Evolutionary conservation across 2,888 invertebrate genomes (phyloP).

Genomic region (Periphyllus acericola): DNA sequence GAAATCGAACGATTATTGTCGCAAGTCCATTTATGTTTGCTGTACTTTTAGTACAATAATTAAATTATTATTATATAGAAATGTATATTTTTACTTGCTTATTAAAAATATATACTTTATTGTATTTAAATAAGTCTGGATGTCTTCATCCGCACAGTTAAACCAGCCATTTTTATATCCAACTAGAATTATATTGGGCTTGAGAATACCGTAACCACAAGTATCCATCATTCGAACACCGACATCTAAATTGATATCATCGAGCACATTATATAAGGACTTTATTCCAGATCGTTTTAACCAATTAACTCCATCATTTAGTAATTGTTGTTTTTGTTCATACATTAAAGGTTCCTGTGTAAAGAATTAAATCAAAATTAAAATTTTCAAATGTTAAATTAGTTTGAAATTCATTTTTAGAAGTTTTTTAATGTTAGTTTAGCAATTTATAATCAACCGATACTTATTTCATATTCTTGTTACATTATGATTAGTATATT

Average conservation of each 20-base stretch:
- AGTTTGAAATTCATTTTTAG: too few relatives aligned
- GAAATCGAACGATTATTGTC: constrained; percentile 21
- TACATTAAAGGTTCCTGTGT: background rate
- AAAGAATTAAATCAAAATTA: background rate
- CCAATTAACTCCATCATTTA: constrained; percentile 29
- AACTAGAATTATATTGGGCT: constrained; percentile 92
- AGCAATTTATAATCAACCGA: too few relatives aligned
- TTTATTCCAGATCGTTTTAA: constrained; percentile 77
- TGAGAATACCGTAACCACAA: constrained; percentile 91
- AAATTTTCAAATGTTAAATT: too few relatives aligned
- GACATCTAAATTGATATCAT: constrained; percentile 79
- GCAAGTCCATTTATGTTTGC: constrained; percentile 16
- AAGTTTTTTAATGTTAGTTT: too few relatives aligned
- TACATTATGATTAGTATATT: too few relatives aligned
- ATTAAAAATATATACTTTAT: constrained; percentile 75
- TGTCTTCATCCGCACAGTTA: constrained; percentile 77
- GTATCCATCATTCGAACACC: constrained; percentile 88
- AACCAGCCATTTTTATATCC: constrained; percentile 96
- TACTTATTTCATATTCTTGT: too few relatives aligned
- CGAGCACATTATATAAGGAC: constrained; percentile 88
- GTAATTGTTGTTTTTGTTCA: constrained; percentile 12
- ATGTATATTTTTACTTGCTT: background rate
- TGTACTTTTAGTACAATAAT: constrained; percentile 21
- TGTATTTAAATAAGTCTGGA: constrained; percentile 91
- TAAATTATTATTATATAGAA: background rate